Base-by-base conservation (phyloP, 2,888 invertebrate genomes). In the Cephus runcator region DNA sequence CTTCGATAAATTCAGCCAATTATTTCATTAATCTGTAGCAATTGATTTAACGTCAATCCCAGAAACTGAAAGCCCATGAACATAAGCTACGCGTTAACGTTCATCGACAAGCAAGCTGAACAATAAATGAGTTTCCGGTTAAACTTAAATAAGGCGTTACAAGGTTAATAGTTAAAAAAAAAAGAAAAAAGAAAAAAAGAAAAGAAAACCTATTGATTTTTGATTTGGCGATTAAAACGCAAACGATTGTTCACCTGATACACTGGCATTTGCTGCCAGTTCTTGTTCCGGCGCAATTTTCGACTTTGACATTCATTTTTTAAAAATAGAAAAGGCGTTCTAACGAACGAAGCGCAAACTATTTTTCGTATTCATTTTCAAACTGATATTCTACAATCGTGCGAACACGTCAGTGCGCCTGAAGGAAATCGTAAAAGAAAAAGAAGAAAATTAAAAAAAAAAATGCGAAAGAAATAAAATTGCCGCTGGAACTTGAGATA, bases 51-150 rank as follows among this genome's bases (percentile, higher is more conserved):
- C 56, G 56, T 15, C 56, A 56, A 56, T 56, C 6, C 56, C 56
- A 56, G 23, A 56, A 56, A 56, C 23, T 23, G 56, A 56, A 56
- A 56, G 56, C 56, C 56, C 56, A 56, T 56, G 23, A 56, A 56
- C 56, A 90, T 87, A 90, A 86, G 85, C 83, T 83, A 77, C 81
- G 85, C 86, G 86, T 84, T 85, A 85, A 90, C 89, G 90, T 87
- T 90, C 90, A 89, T 90, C 88, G 87, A 87, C 84, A 86, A 56
- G 56, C 56, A 56, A 56, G 56, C 56, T 56, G 9, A 56, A 56
- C 56, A 68, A 69, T 69, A 73, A 79, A 81, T 80, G 84, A 78
- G 74, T 77, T 81, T 69, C 36, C 69, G 73, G 56, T 79, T 76
- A 73, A 77, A 79, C 79, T 80, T 79, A 78, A 79, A 73, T 73